Percentiles rank a stretch among this genome's conserved stretches.
Conservation (phyloP, 2,888 invertebrate genomes). For the Chloroclysta siterata region DNA sequence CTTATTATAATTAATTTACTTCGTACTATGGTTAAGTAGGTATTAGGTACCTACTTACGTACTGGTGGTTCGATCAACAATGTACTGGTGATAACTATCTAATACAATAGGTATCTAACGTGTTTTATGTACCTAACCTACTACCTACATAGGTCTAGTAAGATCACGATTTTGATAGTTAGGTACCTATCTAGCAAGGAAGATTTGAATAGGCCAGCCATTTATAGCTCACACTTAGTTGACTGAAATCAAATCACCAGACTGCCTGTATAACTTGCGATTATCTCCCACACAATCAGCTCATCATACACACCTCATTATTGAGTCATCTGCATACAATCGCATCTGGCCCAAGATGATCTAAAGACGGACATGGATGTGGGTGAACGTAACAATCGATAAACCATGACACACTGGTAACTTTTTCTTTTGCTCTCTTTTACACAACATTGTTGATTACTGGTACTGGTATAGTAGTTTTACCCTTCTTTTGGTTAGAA, state of each 20-base stretch:
- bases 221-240: not conserved
- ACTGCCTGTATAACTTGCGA: conserved; percentile 29
- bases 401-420: conserved; percentile 49
- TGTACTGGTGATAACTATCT: too few relatives aligned
- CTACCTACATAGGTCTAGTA: too few relatives aligned
- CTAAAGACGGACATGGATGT: conserved; percentile 42
- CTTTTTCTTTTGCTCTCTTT: conserved; percentile 64
- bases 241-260: conserved; percentile 15
- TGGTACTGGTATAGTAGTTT: conserved; percentile 29
- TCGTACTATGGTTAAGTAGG: too few relatives aligned
- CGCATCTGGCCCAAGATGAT: conserved; percentile 31
- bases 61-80: too few relatives aligned
- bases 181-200: too few relatives aligned
- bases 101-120: too few relatives aligned
- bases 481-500: conserved; percentile 10
- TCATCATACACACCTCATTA: conserved; percentile 20
- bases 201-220: too few relatives aligned
- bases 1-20: too few relatives aligned
- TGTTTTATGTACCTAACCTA: too few relatives aligned
- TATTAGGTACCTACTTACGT: too few relatives aligned
- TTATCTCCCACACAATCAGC: conserved; percentile 33
- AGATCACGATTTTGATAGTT: too few relatives aligned
- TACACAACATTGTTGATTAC: conserved; percentile 37
- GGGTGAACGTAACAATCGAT: conserved; percentile 60
- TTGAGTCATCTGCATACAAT: conserved; percentile 52